These are phyloP conservation scores for Catostomus latipinnis DNA, from an alignment of 2,797 vertebrate species.

Conservation along the genomic window DNA sequence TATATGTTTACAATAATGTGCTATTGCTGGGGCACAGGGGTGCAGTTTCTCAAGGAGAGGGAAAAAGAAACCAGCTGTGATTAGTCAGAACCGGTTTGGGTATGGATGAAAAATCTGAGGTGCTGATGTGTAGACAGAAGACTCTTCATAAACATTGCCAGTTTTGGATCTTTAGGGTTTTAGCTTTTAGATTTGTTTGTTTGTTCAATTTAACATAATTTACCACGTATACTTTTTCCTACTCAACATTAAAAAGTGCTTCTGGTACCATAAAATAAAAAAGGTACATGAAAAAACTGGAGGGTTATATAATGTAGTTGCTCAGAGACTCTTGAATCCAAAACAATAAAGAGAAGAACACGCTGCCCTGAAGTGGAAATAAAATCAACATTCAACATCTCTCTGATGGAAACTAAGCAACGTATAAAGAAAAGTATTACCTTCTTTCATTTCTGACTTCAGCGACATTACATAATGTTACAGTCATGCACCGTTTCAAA, in stretches of 20 bases:
- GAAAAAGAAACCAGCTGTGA: constrained; percentile 53
- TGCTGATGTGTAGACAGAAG: constrained; percentile 59
- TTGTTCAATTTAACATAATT: constrained; percentile 41
- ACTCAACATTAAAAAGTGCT: background rate
- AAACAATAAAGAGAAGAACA: constrained; percentile 48
- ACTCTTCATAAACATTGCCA: constrained; percentile 68
- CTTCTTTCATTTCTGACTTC: constrained; percentile 17
- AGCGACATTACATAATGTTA: constrained; percentile 32
- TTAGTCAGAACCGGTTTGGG: constrained; percentile 52
- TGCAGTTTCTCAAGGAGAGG: constrained; percentile 56
- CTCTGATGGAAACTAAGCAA: constrained; percentile 32
- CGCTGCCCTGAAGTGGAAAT: constrained; percentile 30
- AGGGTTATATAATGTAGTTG: constrained; percentile 60
- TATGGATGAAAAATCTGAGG: constrained; percentile 47
- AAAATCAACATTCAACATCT: constrained; percentile 39
- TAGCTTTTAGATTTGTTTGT: constrained; percentile 39
- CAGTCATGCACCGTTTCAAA: constrained; percentile 33
- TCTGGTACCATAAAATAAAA: constrained; percentile 26
- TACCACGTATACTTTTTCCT: constrained; percentile 43
- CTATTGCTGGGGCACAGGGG: constrained; percentile 67
- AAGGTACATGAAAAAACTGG: constrained; percentile 43
- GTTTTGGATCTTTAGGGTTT: constrained; percentile 67
- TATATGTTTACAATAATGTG: constrained; percentile 85
- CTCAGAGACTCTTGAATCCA: constrained; percentile 52
- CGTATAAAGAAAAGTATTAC: constrained; percentile 6